Evolutionary conservation across 2,888 invertebrate species (phyloP), one percentile per base, ranked within the genome.

Genomic region (Zaprionus lineosus): DNA sequence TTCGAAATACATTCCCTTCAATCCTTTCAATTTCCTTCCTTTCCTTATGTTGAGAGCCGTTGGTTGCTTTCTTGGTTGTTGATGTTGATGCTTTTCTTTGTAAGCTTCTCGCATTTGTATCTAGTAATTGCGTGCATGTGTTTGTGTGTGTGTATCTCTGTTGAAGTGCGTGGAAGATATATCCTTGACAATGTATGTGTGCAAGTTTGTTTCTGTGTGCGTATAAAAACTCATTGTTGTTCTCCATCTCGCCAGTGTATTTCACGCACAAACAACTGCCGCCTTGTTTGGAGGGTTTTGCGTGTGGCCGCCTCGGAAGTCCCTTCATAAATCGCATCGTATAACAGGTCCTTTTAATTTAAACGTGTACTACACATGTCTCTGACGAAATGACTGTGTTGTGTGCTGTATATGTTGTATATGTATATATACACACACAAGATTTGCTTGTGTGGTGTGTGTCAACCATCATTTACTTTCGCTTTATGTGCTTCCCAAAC

Each of bases 261-360:
- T 51, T 41, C 29, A 47, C 50, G 46, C 29, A 62, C 36, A 18
- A 41, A 16, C 57, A 52, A 52, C 37, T 40, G 51, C 51, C 60
- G 37, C 31, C 21, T 24, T 8, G n/a, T 1, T 8, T 48, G 33
- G 33, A n/a, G 28, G 18, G 28, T 29, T 43, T 43, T 18, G 15
- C 43, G 43, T 28, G 7, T 41, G 12, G 21, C 19, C 37, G 19
- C 41, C 37, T n/a, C 37, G 12, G 31, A 50, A 57, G 21, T 55
- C 40, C 36, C 46, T 26, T 39, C 68, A 68, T 75, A 75, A 82
- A 82, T 74, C 75, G 53, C 60, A 67, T 59, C 51, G 63, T 63
- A 63, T 71, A 71, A 56, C 59, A 40, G 34, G 31, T 37, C 44
- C 53, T 71, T 24, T 58, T 58, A 78, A 76, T 67, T 82, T 78